Percentiles rank a stretch among this genome's conserved stretches.
These are phyloP conservation scores for Eupsittula cactorum DNA, from an alignment of 2,113 vertebrate genomes.

Conservation along the genomic window DNA sequence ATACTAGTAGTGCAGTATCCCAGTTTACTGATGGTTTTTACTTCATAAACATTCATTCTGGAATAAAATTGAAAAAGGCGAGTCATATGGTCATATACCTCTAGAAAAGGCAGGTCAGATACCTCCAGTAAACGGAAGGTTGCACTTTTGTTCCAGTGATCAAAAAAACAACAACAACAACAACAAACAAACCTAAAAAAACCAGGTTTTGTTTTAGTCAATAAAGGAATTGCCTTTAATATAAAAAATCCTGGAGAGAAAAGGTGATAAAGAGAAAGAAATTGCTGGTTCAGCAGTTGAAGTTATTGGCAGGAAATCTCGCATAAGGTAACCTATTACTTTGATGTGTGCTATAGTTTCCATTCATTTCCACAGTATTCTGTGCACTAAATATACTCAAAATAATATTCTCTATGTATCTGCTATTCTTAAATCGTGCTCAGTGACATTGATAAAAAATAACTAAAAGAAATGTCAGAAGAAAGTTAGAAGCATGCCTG, in stretches of 20 bases:
- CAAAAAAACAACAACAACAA: no score
- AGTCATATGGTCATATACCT: not conserved
- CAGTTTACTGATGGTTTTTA: not conserved
- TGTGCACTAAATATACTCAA: not conserved
- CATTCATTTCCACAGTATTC: not conserved
- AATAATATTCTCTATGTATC: not conserved
- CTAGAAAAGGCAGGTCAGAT: not conserved
- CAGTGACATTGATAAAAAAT: not conserved
- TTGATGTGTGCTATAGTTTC: not conserved
- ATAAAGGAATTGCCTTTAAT: not conserved
- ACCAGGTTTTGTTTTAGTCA: not conserved
- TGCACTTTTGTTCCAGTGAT: not conserved
- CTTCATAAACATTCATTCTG: not conserved
- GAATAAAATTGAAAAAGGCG: not conserved
- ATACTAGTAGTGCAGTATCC: not conserved
- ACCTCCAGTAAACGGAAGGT: not conserved
- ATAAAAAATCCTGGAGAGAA: not conserved
- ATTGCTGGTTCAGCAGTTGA: not conserved
- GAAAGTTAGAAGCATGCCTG: not conserved
- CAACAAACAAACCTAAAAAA: no score
- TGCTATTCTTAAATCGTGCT: not conserved
- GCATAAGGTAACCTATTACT: not conserved
- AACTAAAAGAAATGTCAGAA: not conserved
- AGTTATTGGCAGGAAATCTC: not conserved
- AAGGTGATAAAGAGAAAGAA: not conserved